Evolutionary conservation across 2,797 vertebrate genomes (phyloP).

Genomic region (Pseudochirops cupreus): DNA sequence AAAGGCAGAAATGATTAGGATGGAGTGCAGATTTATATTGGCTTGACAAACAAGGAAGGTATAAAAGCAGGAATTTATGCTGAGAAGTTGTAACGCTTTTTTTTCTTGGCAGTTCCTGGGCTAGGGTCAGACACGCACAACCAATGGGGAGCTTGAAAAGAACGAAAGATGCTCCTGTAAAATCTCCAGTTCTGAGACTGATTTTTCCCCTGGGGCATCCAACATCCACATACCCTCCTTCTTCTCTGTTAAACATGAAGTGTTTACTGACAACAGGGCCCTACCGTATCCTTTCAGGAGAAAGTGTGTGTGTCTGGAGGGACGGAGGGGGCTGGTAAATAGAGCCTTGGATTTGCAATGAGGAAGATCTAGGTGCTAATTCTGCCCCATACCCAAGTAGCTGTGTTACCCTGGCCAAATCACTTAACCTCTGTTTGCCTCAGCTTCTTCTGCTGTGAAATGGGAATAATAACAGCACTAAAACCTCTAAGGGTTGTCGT

Average conservation of each 20-base stretch:
- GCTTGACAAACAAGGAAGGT: not conserved
- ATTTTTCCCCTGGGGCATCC: not conserved
- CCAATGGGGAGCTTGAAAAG: not conserved
- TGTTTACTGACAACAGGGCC: not conserved
- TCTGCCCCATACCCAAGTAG: not conserved
- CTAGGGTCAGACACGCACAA: not conserved
- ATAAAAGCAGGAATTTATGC: not conserved
- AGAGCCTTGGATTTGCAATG: not conserved
- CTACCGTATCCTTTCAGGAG: not conserved
- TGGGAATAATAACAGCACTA: not conserved
- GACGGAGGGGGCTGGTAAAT: not conserved
- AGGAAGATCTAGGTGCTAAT: not conserved
- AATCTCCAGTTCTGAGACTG: not conserved
- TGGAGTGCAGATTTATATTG: not conserved
- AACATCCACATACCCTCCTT: not conserved
- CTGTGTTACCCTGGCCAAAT: not conserved
- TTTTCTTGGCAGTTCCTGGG: not conserved
- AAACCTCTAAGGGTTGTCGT: not conserved
- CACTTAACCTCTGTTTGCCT: not conserved
- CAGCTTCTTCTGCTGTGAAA: not conserved
- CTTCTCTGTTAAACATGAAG: not conserved
- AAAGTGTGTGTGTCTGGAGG: too few relatives aligned
- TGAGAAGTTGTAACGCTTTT: not conserved
- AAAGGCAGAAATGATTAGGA: accelerated
- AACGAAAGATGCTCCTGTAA: not conserved